A percentile compares a stretch with the other conserved stretches of the same genome.
Evolutionary conservation across 2,888 invertebrate genomes (phyloP).

Genomic region (Chymomyza caudatula): DNA sequence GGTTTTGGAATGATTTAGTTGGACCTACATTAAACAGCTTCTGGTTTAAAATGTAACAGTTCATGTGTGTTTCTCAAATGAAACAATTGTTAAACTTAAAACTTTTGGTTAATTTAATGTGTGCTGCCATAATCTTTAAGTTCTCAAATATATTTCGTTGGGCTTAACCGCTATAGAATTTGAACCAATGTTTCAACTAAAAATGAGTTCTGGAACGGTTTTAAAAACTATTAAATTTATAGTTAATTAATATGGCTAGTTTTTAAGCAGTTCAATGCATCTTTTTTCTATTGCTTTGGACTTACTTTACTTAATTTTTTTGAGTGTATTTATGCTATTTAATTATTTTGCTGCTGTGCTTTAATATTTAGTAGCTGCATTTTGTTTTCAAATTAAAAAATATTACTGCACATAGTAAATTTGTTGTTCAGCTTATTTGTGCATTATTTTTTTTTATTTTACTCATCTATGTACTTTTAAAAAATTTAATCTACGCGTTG

Average conservation of each 20-base stretch:
- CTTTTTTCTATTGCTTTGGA: background rate
- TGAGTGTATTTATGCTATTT: background rate
- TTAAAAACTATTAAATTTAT: background rate
- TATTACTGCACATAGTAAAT: background rate
- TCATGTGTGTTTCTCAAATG: background rate
- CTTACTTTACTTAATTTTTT: background rate
- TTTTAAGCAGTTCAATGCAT: background rate
- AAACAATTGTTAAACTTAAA: background rate
- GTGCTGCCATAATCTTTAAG: background rate
- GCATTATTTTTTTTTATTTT: background rate
- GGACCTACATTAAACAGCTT: background rate
- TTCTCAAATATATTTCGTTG: background rate
- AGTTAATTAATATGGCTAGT: background rate
- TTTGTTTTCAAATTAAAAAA: background rate
- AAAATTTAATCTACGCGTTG: constrained; percentile 6
- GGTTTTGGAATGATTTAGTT: background rate
- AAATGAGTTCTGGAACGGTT: background rate
- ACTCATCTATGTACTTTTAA: background rate
- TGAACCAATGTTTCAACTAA: background rate
- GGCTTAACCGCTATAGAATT: background rate
- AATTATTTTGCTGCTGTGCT: background rate
- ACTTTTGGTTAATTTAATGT: background rate
- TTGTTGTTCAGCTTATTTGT: background rate
- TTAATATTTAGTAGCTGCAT: background rate
- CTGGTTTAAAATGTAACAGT: background rate